Conservation (phyloP, 2,113 vertebrate genomes). For the Crotalus tigris region DNA sequence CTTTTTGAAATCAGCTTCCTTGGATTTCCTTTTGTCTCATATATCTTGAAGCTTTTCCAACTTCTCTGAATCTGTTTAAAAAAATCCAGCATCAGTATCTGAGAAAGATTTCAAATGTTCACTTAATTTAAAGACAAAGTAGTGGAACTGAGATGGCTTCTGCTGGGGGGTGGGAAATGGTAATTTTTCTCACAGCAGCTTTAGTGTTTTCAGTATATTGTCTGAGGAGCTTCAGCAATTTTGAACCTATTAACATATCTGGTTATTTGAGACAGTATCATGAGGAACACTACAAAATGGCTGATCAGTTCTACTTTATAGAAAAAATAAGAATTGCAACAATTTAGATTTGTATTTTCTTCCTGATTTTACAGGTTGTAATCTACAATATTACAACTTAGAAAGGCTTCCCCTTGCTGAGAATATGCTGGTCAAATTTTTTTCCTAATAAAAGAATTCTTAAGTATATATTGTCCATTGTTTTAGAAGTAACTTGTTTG, state of each 20-base stretch:
- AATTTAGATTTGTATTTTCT: neutral
- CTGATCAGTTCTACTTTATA: neutral
- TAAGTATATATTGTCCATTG: neutral
- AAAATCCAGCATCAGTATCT: neutral
- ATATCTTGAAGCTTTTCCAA: neutral
- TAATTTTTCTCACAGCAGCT: neutral
- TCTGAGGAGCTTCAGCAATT: neutral
- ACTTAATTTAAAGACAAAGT: neutral
- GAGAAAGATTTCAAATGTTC: neutral
- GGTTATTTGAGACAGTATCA: neutral
- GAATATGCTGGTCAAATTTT: neutral
- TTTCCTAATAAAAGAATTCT: neutral
- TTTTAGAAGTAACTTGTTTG: neutral
- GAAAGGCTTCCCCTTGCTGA: neutral
- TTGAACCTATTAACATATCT: neutral
- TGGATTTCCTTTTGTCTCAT: neutral
- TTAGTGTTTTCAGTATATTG: neutral
- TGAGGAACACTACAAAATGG: neutral
- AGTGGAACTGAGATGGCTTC: neutral
- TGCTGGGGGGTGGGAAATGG: neutral
- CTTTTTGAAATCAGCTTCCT: slow-evolving; percentile 5
- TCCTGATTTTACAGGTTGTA: neutral
- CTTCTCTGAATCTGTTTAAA: neutral
- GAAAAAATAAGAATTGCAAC: neutral
- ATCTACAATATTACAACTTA: neutral